phyloP scores from a whole-genome alignment of 1,140 invertebrate species.

The Psilanteris sp. region DNA sequence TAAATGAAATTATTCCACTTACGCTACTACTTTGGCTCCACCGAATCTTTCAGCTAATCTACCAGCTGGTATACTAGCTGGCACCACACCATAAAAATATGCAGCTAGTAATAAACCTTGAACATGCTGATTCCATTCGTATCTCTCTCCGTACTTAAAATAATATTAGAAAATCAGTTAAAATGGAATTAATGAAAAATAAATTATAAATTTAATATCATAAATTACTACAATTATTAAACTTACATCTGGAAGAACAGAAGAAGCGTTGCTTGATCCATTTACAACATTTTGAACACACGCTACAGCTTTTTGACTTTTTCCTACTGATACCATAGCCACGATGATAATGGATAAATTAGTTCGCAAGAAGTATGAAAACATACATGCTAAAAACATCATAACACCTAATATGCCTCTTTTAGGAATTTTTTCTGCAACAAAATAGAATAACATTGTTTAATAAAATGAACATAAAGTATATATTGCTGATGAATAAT shows the following conservation, averaged over 20 bases:
- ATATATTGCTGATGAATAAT: too few relatives aligned
- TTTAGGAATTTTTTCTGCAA: conserved; percentile 74
- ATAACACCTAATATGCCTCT: conserved; percentile 84
- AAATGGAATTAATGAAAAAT: neutral
- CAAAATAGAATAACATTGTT: conserved; percentile 4
- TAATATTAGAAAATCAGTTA: too few relatives aligned
- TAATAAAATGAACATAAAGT: too few relatives aligned
- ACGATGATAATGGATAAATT: conserved; percentile 25
- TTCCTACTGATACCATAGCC: conserved; percentile 6
- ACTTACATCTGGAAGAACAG: conserved; percentile 58
- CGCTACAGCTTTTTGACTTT: conserved; percentile 3
- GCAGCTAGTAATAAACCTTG: conserved; percentile 84
- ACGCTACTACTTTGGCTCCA: conserved; percentile 85
- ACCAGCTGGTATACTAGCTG: conserved; percentile 83
- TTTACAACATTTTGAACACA: neutral
- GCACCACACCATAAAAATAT: conserved; percentile 85
- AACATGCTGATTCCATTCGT: conserved; percentile 81
- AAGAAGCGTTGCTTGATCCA: neutral
- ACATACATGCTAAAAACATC: conserved; percentile 86
- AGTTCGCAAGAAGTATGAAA: conserved; percentile 77
- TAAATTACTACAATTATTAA: too few relatives aligned
- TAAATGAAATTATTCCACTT: conserved; percentile 32
- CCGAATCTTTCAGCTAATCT: conserved; percentile 87
- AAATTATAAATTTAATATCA: too few relatives aligned
- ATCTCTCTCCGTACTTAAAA: conserved; percentile 80